A percentile compares a stretch with the other conserved stretches of the same genome.
These are phyloP conservation scores for Philopedon plagiatum DNA, from an alignment of 2,888 invertebrate genomes.

Conservation along the genomic window DNA sequence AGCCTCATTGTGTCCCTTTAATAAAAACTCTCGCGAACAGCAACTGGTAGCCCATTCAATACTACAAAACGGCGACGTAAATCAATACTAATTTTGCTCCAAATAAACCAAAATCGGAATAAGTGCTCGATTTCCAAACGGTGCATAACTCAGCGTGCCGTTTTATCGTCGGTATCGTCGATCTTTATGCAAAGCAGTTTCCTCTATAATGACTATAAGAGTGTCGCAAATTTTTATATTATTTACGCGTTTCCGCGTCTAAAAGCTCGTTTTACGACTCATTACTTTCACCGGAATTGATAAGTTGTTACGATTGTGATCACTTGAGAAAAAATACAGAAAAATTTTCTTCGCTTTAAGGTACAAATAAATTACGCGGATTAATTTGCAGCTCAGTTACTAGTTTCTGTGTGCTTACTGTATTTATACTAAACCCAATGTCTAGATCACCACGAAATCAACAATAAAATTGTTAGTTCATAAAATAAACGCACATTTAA, in stretches of 20 bases:
- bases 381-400: background rate
- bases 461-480: too few relatives aligned
- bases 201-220: slow-evolving; percentile 66
- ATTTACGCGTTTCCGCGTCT: slow-evolving; percentile 66
- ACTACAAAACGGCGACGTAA: slow-evolving; percentile 58
- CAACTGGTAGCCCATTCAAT: slow-evolving; percentile 51
- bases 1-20: slow-evolving; percentile 38
- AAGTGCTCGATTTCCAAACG: slow-evolving; percentile 64
- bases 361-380: background rate
- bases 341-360: background rate
- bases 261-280: slow-evolving; percentile 69
- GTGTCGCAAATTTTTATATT: slow-evolving; percentile 67
- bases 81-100: slow-evolving; percentile 65
- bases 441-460: too few relatives aligned
- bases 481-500: too few relatives aligned
- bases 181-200: slow-evolving; percentile 70
- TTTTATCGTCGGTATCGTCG: slow-evolving; percentile 61
- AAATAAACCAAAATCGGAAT: slow-evolving; percentile 56
- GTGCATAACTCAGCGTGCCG: slow-evolving; percentile 59
- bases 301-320: slow-evolving; percentile 60
- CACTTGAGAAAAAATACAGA: background rate
- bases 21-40: slow-evolving; percentile 40
- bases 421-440: too few relatives aligned
- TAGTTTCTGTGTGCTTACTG: too few relatives aligned
- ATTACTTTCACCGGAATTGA: slow-evolving; percentile 68